Percentiles rank a stretch among this genome's conserved stretches.
phyloP scores from a whole-genome alignment of 2,113 vertebrate species.

The Mixornis gularis region DNA sequence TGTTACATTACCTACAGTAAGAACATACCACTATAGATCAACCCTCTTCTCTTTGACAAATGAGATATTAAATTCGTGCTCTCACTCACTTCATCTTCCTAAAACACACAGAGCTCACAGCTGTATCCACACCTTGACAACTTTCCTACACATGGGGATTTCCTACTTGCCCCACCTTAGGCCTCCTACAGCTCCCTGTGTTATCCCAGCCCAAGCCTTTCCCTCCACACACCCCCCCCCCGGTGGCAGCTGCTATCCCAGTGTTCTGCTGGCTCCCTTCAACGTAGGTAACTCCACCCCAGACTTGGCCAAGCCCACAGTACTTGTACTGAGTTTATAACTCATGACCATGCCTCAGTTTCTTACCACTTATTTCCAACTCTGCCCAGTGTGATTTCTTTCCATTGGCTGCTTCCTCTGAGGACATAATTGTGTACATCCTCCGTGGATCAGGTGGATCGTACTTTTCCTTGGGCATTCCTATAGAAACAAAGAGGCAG shows the following conservation, averaged over 20 bases:
- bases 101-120: background rate
- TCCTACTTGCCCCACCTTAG: background rate
- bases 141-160: background rate
- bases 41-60: background rate
- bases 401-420: slow-evolving; percentile 93
- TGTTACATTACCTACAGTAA: background rate
- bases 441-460: slow-evolving; percentile 97
- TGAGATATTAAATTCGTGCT: background rate
- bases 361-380: slow-evolving; percentile 97
- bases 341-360: background rate
- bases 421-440: slow-evolving; percentile 99
- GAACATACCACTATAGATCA: background rate
- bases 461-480: slow-evolving; percentile 99
- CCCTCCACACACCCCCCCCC: background rate
- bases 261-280: background rate
- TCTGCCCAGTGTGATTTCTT: slow-evolving; percentile 99
- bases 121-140: background rate
- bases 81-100: background rate
- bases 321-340: background rate
- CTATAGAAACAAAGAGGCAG: slow-evolving; percentile 73
- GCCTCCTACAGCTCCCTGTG: background rate
- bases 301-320: background rate
- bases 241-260: rapidly evolving
- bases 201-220: background rate
- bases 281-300: background rate